A percentile compares a stretch with the other conserved stretches of the same genome.
Evolutionary conservation across 2,797 vertebrate species (phyloP).

Genomic region (Decapterus maruadsi): DNA sequence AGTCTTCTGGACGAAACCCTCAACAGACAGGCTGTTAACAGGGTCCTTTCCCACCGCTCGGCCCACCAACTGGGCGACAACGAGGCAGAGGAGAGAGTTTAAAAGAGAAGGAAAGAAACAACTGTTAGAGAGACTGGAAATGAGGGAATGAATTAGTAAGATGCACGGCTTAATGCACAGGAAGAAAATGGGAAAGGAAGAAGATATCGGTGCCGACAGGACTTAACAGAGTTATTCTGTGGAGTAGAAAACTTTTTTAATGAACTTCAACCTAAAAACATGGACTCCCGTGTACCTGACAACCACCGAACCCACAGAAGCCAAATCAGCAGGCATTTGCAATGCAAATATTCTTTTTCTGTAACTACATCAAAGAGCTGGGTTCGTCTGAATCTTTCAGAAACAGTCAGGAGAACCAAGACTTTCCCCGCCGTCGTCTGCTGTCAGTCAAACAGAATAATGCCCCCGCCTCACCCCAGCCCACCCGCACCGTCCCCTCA

Average conservation of each 20-base stretch:
- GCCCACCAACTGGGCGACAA: conserved; percentile 89
- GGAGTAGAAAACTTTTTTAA: conserved; percentile 37
- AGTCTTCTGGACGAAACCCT: conserved; percentile 97
- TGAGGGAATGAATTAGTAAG: conserved; percentile 32
- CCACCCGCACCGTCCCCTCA: background rate
- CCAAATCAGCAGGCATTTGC: conserved; percentile 61
- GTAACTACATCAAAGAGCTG: conserved; percentile 58
- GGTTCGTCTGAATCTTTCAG: conserved; percentile 44
- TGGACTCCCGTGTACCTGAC: conserved; percentile 33
- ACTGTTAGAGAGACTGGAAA: conserved; percentile 61
- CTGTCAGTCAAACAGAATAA: conserved; percentile 56
- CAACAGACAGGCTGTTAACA: conserved; percentile 91
- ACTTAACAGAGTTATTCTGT: conserved; percentile 11
- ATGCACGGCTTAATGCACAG: conserved; percentile 43
- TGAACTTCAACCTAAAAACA: conserved; percentile 42
- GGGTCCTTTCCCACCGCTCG: conserved; percentile 88
- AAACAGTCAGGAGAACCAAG: conserved; percentile 36
- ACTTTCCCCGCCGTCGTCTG: conserved; percentile 27
- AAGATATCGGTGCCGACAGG: conserved; percentile 16
- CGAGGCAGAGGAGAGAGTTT: conserved; percentile 63
- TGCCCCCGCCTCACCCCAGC: background rate
- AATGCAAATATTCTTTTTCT: conserved; percentile 60
- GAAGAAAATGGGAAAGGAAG: conserved; percentile 9
- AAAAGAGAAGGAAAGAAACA: conserved; percentile 72
- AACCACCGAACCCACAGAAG: conserved; percentile 49